Percentiles rank a stretch among this genome's conserved stretches.
These are phyloP conservation scores for Aporrectodea caliginosa DNA, from an alignment of 1,140 invertebrate species.

Conservation along the genomic window DNA sequence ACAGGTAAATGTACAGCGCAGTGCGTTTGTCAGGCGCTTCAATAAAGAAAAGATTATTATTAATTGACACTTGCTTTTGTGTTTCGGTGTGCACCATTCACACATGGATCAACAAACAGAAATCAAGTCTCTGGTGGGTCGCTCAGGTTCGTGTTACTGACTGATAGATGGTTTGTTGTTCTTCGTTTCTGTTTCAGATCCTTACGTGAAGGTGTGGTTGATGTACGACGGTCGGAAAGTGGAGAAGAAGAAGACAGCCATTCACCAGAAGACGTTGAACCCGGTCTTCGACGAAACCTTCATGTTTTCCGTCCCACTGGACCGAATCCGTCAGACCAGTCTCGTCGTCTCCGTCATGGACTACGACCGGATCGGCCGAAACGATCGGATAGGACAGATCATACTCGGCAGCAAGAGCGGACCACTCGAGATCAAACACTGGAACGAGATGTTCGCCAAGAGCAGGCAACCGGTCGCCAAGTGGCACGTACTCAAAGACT, in stretches of 20 bases:
- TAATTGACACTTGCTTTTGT: no score
- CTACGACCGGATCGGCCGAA: slow-evolving; percentile 16
- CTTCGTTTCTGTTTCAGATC: slow-evolving; percentile 64
- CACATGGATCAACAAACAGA: no score
- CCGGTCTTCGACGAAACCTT: slow-evolving; percentile 64
- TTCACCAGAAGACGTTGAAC: slow-evolving; percentile 60
- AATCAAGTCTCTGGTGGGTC: no score
- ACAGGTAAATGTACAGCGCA: no score
- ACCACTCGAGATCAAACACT: slow-evolving; percentile 17
- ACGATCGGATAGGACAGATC: slow-evolving; percentile 9
- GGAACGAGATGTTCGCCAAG: slow-evolving; percentile 54
- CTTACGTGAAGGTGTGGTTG: slow-evolving; percentile 63
- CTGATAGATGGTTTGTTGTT: no score
- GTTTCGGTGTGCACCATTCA: no score
- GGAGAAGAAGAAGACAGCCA: slow-evolving; percentile 63
- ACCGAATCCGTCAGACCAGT: slow-evolving; percentile 70
- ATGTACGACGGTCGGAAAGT: slow-evolving; percentile 59
- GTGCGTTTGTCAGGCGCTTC: no score
- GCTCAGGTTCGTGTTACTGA: no score
- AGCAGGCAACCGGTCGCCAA: no score
- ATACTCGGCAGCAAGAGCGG: slow-evolving; percentile 4
- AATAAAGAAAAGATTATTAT: no score
- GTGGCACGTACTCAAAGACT: slow-evolving; percentile 75
- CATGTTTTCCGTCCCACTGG: slow-evolving; percentile 61
- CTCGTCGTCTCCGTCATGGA: slow-evolving; percentile 10